Evolutionary conservation across 2,113 vertebrate genomes (phyloP), one percentile per base, ranked within the genome.

Genomic region (Nerophis ophidion): DNA sequence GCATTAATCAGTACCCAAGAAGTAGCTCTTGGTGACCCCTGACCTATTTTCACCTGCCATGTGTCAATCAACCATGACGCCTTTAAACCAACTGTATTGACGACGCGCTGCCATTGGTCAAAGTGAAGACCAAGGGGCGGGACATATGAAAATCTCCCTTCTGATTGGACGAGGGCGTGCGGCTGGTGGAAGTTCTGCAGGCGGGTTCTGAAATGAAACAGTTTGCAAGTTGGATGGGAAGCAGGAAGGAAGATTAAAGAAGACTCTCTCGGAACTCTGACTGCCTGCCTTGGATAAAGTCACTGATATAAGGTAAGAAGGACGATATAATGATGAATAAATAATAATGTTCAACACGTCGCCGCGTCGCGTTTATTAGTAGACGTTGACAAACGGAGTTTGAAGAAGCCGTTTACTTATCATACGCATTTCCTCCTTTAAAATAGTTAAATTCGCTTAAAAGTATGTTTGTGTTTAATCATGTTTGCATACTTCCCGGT

Each of bases 11-110:
- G n/a, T n/a, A n/a, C n/a, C n/a, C n/a, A n/a, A n/a, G n/a, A n/a
- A n/a, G n/a, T n/a, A n/a, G n/a, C n/a, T n/a, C n/a, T n/a, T n/a
- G n/a, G n/a, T n/a, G n/a, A n/a, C n/a, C n/a, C n/a, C n/a, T n/a
- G n/a, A n/a, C n/a, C n/a, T n/a, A n/a, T n/a, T n/a, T 26, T 4
- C 84, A 90, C 75, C 83, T 86, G 81, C 50, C 38, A n/a, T 2
- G 6, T 75, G 87, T 86, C 87, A 86, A 51, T 86, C 82, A 87
- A 44, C 44, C 17, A 33, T 51, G 66, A 68, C 56, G 47, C 11
- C 42, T 51, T 48, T 9, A 12, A 13, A n/a, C 5, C 33, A 48
- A 56, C 5, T 6, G 4, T 60, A 16, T 11, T 7, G 16, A 48
- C 3, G 10, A 38, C 55, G 47, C 38, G 1, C 46, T 61, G 17